phyloP scores from a whole-genome alignment of 2,888 invertebrate species.

The Troides helena region DNA sequence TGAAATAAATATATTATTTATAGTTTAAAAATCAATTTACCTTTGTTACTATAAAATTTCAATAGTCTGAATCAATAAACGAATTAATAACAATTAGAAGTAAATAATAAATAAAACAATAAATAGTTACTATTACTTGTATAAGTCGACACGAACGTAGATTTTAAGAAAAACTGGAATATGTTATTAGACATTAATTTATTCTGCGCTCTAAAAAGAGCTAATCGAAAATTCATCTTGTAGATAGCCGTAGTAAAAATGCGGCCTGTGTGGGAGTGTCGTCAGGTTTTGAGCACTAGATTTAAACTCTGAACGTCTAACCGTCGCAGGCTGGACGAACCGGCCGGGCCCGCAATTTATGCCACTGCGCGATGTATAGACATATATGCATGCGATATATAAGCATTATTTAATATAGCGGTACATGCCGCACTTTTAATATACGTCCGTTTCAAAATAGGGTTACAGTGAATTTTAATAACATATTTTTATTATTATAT shows the following conservation, averaged over 20 bases:
- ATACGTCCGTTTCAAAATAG: constrained; percentile 9
- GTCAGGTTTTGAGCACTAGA: constrained; percentile 14
- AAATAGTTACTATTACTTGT: too few species aligned
- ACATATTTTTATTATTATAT: too few species aligned
- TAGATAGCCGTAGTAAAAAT: constrained; percentile 2
- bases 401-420: constrained; percentile 22
- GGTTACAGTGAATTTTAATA: background rate
- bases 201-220: background rate
- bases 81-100: too few species aligned
- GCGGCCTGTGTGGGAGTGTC: constrained; percentile 7
- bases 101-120: too few species aligned
- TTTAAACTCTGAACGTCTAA: constrained; percentile 7
- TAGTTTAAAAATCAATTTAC: too few species aligned
- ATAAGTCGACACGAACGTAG: too few species aligned
- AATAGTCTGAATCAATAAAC: too few species aligned
- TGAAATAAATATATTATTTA: too few species aligned
- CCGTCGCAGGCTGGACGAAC: background rate
- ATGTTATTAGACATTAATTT: too few species aligned
- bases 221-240: background rate
- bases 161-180: too few species aligned
- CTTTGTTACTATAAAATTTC: too few species aligned
- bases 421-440: constrained; percentile 17
- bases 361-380: constrained; percentile 1
- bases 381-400: background rate
- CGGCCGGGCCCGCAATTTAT: constrained; percentile 1